These are phyloP conservation scores for Eudemis profundana DNA, from an alignment of 2,888 invertebrate species.

Conservation along the genomic window DNA sequence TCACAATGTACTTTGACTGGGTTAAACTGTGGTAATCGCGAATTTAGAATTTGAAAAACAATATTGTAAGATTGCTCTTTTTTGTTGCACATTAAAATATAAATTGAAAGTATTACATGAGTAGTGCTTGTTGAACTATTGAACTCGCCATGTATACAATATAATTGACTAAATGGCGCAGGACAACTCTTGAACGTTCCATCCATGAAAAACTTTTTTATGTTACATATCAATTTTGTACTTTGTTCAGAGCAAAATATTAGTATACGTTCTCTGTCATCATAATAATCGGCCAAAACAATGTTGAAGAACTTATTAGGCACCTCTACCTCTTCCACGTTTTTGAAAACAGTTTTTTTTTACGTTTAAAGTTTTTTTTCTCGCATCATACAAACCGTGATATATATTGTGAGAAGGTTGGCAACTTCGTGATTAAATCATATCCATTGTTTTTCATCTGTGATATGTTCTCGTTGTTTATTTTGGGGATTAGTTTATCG, in stretches of 20 bases:
- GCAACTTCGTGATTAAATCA: constrained; percentile 8
- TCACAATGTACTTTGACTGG: constrained; percentile 10
- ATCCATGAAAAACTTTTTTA: not conserved
- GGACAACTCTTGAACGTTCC: not conserved
- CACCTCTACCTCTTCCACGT: constrained; percentile 8
- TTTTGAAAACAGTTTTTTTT: constrained; percentile 1
- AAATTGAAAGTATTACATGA: constrained; percentile 36
- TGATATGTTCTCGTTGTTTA: constrained; percentile 8
- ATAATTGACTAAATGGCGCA: not conserved
- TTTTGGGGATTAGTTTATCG: constrained; percentile 1
- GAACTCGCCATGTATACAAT: not conserved
- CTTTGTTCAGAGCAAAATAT: too few relatives aligned
- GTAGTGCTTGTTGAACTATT: not conserved
- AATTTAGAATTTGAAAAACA: constrained; percentile 6
- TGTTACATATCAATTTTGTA: too few relatives aligned
- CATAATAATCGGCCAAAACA: constrained; percentile 13
- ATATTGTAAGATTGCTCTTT: constrained; percentile 20
- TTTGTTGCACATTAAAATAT: constrained; percentile 40
- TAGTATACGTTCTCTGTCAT: constrained; percentile 1
- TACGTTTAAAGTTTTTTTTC: not conserved
- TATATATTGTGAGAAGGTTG: constrained; percentile 3
- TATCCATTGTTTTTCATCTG: constrained; percentile 3
- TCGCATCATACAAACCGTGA: constrained; percentile 6
- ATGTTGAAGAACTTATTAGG: constrained; percentile 8
- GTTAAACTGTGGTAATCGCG: constrained; percentile 7